These are phyloP conservation scores for Mastacembelus armatus DNA, from an alignment of 2,797 vertebrate genomes.

Conservation along the genomic window DNA sequence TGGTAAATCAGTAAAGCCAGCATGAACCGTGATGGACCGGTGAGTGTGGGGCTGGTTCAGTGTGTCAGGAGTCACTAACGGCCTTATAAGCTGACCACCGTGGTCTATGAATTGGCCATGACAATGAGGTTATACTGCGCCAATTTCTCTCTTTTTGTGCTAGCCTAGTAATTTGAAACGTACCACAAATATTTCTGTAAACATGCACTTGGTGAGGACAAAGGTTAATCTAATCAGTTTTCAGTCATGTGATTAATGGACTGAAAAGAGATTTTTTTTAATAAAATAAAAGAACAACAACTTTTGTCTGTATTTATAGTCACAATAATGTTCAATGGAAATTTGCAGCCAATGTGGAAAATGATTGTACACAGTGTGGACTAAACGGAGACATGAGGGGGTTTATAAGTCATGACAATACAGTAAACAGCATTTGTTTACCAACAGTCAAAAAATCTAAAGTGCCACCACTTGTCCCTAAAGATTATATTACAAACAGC, in stretches of 20 bases:
- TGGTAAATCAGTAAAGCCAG: conserved; percentile 33
- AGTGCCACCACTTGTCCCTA: background rate
- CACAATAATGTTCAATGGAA: background rate
- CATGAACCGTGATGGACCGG: conserved; percentile 5
- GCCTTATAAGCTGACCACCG: conserved; percentile 32
- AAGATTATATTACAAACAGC: background rate
- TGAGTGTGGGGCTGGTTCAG: conserved; percentile 25
- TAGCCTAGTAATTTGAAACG: background rate
- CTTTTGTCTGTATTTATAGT: too few relatives aligned
- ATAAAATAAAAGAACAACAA: background rate
- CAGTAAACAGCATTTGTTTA: conserved; percentile 11
- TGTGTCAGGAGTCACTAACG: conserved; percentile 27
- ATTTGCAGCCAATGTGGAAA: background rate
- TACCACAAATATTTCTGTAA: background rate
- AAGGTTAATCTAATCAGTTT: background rate
- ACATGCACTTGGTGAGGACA: background rate
- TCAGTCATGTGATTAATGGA: background rate
- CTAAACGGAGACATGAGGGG: background rate
- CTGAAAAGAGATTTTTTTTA: background rate
- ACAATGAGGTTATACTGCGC: conserved; percentile 4
- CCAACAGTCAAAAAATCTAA: background rate
- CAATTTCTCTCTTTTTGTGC: conserved; percentile 13
- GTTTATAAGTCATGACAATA: background rate
- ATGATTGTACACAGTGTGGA: background rate
- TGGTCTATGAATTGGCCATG: conserved; percentile 10